Evolutionary conservation across 2,113 vertebrate species (phyloP).

Genomic region (Tychaedon coryphoeus): DNA sequence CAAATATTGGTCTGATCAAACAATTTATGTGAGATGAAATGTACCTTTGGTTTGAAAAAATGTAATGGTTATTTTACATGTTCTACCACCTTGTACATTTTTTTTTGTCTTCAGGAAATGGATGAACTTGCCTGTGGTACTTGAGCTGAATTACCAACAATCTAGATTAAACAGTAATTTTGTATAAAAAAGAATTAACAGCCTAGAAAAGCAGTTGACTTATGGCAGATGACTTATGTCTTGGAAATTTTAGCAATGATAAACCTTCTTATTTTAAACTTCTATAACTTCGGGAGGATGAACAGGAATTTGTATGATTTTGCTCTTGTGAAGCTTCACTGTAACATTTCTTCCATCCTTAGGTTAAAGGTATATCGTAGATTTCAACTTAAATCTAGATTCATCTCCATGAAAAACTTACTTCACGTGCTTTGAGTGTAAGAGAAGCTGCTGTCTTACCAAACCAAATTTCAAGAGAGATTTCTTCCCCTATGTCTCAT

Average conservation of each 20-base stretch:
- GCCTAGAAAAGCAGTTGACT: not conserved
- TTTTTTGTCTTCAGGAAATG: not conserved
- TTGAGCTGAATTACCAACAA: not conserved
- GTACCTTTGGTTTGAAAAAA: not conserved
- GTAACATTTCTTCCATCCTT: not conserved
- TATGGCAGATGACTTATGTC: not conserved
- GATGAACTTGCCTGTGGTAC: rapidly evolving
- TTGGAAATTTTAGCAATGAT: not conserved
- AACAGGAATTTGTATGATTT: not conserved
- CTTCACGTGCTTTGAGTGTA: not conserved
- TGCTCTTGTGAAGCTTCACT: not conserved
- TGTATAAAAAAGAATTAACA: not conserved
- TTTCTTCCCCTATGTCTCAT: not conserved
- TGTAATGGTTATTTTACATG: not conserved
- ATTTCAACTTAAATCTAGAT: not conserved
- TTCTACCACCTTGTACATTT: not conserved
- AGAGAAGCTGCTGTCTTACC: not conserved
- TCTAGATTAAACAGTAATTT: not conserved
- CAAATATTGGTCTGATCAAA: not conserved
- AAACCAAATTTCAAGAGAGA: not conserved
- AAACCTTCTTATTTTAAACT: not conserved
- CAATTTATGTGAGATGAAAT: not conserved
- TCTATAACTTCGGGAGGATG: not conserved
- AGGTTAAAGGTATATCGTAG: not conserved
- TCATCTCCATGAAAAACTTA: not conserved